Evolutionary conservation across 2,888 invertebrate genomes (phyloP), one percentile per base, ranked within the genome.

Genomic region (Leucophenga montana): DNA sequence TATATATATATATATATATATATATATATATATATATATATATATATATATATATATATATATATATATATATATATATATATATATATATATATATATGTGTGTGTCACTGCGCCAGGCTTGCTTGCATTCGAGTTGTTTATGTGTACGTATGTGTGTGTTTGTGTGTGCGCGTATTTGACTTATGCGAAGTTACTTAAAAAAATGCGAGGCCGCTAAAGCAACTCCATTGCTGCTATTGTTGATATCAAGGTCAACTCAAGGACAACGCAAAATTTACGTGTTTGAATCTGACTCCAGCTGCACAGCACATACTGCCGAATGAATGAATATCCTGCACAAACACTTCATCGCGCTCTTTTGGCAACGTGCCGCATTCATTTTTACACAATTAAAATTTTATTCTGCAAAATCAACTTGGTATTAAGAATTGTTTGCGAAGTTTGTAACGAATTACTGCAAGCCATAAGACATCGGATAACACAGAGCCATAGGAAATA

Each of bases 241-340:
- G 56, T 54, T 33, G 13, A 62, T 68, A 67, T 14, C 84, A 85
- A 85, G 85, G 85, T 85, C 85, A 84, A 69, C 74, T 71, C 82
- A 85, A 85, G 85, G 85, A 83, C 80, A 79, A 78, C 77, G 77
- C 78, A 77, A 77, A n/a, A 82, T 80, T 79, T 82, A 79, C 81
- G 80, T 81, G 39, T 39, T 39, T 39, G 8, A 5, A 11, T 39
- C 39, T 39, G 44, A 72, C 70, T 71, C 69, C 68, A 68, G 68
- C 62, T 62, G 59, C 71, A 67, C 57, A 61, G 64, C 14, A 13
- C 3, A 56, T 16, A 62, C 13, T 39, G 31, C 16, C 4, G 27
- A 27, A 27, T 27, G 27, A 27, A 27, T 27, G 27, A 27, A 27
- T 27, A 4, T 27, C 4, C 27, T 27, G 27, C 27, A 27, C 27